Base-by-base conservation (phyloP, 2,113 vertebrate genomes). In the Tetrao urogallus region DNA sequence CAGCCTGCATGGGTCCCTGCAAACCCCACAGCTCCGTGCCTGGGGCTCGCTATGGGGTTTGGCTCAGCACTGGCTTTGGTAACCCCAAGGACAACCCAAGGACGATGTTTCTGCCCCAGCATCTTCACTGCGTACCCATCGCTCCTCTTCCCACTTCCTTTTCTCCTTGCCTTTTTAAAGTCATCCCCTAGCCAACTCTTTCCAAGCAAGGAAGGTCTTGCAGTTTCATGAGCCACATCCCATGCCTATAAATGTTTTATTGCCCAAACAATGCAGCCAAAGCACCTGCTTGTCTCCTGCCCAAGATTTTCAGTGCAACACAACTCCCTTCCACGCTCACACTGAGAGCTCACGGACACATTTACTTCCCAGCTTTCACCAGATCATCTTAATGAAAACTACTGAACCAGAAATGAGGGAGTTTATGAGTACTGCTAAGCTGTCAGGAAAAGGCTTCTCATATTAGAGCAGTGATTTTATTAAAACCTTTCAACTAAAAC, bases 1-100 rank as follows among this genome's bases (percentile, higher is more conserved):
- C 90, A 89, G 93, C 80, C 86, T 86, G 86, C 19, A 2, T 14
- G 36, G 84, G 90, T 85, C 85, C 69, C 86, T 83, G 12, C 78
- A 65, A 76, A 10, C 30, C 75, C 54, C 8, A 4, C 73, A 74
- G 81, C 74, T 8, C 20, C 13, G 56, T 57, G 56, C 30, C 30
- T 15, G 1, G 32, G 69, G 16, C 56, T 43, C 50, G 36, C 60
- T 85, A 45, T 6, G 43, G 7, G 58, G 32, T 20, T 34, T 32
- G 89, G 69, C 63, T 87, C 84, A 32, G 56, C 20, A 21, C 7
- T 19, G 56, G 30, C 30, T 57, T 57, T 30, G 56, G 32, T 58
- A 36, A 19, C 64, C 47, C 25, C 13, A 21, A 38, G 34, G 36
- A 64, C 42, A 45, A 10, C 28, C 57, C 80, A 28, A 43, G n/a